Evolutionary conservation across 2,888 invertebrate species (phyloP), one percentile per base, ranked within the genome.

Genomic region (Erebia epiphron): DNA sequence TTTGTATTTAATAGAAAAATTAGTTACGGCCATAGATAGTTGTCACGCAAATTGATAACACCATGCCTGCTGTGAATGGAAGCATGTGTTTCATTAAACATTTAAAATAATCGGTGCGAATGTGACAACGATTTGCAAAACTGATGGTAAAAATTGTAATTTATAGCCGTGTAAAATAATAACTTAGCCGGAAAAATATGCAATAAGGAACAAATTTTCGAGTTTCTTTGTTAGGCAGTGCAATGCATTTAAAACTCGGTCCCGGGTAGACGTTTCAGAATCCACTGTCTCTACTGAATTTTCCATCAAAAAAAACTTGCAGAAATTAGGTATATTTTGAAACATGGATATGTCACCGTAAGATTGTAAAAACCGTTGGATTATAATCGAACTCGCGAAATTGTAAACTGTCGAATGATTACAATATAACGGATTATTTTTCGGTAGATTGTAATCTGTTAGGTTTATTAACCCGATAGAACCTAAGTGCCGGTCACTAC

Each of bases 1-100:
- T 88, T 88, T 83, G 84, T 83, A 84, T 89, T 87, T 87, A 92
- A 91, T 89, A 43, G n/a, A 90, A 87, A 89, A 91, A 91, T 91
- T 90, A 88, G 91, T 89, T 83, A 82, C 79, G 86, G 82, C 78
- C 86, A 80, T 84, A 86, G 86, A 80, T 84, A 86, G 86, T 83
- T 87, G 87, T 83, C 84, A 84, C 86, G 83, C 86, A 86, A 87
- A 91, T 90, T 89, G 89, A 89, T 88, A 89, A 87, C 43, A n/a
- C 49, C 21, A 54, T 65, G 43, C 56, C 57, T 80, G 57, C 26
- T 62, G 82, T 82, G 84, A 86, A 90, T 90, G 84, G 90, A 90
- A 75, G 81, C 91, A 91, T 87, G 86, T 91, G 91, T 80, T 81
- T 11, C 85, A 89, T 91, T 84, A 89, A 87, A 90, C 79, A 90